Conservation (phyloP, 2,797 vertebrate species). For the Anas bernieri region DNA sequence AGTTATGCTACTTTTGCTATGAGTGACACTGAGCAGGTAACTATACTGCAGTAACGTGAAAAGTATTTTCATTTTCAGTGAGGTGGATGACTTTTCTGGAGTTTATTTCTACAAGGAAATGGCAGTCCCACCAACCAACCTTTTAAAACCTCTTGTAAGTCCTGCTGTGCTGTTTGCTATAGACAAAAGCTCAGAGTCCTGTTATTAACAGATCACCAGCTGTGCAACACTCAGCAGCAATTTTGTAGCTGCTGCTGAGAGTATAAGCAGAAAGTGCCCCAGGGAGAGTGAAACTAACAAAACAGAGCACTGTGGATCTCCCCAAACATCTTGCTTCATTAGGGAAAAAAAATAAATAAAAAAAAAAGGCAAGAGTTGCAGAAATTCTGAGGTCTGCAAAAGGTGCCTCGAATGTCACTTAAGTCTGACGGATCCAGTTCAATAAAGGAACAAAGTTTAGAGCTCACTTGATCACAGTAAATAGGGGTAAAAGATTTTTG, state of each 20-base stretch:
- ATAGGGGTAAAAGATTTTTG: background rate
- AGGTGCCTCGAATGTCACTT: background rate
- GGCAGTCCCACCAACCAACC: background rate
- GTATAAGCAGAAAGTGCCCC: slow-evolving; percentile 12
- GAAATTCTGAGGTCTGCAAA: background rate
- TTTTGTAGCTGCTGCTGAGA: background rate
- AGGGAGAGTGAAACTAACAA: slow-evolving; percentile 14
- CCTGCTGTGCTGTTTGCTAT: background rate
- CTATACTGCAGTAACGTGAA: background rate
- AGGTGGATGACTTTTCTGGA: background rate
- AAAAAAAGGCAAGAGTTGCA: background rate
- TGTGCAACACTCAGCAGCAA: background rate
- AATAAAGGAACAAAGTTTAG: background rate
- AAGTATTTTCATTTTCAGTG: background rate
- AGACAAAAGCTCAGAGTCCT: background rate
- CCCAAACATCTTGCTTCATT: background rate
- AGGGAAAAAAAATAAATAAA: background rate
- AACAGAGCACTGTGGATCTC: background rate
- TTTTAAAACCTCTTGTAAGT: background rate
- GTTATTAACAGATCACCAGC: slow-evolving; percentile 4
- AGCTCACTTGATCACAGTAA: background rate
- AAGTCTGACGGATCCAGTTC: background rate
- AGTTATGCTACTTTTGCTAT: background rate
- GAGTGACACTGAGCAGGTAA: background rate
- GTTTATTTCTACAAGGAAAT: background rate